phyloP scores from a whole-genome alignment of 2,888 invertebrate genomes.

The Ectemnius continuus region DNA sequence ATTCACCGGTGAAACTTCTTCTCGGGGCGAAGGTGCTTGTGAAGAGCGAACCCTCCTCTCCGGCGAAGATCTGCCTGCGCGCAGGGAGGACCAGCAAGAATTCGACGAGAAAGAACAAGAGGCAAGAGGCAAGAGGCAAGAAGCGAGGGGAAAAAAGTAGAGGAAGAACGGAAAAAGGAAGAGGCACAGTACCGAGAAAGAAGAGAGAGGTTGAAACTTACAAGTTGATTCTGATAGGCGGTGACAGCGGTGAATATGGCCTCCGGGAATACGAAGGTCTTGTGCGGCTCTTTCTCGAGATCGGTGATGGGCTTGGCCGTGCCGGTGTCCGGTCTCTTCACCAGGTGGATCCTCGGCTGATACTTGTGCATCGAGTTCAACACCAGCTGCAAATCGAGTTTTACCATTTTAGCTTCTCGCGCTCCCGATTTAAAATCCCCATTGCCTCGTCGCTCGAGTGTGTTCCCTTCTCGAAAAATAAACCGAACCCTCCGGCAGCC shows the following conservation, averaged over 20 bases:
- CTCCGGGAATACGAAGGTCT: slow-evolving; percentile 89
- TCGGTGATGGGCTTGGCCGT: slow-evolving; percentile 82
- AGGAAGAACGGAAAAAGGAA: slow-evolving; percentile 28
- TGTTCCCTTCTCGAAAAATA: slow-evolving; percentile 21
- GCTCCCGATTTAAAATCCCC: slow-evolving; percentile 25
- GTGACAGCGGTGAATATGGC: slow-evolving; percentile 92
- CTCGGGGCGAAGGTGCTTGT: too few species aligned
- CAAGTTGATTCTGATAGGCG: slow-evolving; percentile 92
- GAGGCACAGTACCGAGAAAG: slow-evolving; percentile 55
- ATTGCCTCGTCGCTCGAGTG: background rate
- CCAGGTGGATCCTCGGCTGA: slow-evolving; percentile 88
- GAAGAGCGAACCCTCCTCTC: too few species aligned
- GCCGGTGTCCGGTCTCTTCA: slow-evolving; percentile 83
- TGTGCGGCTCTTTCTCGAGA: slow-evolving; percentile 86
- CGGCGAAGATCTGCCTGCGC: too few species aligned
- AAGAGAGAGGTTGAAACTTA: slow-evolving; percentile 79
- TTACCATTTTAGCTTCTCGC: too few species aligned
- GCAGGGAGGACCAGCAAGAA: slow-evolving; percentile 4
- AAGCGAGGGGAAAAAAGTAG: slow-evolving; percentile 31
- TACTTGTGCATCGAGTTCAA: slow-evolving; percentile 93
- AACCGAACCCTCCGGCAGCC: slow-evolving; percentile 10
- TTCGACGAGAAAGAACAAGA: slow-evolving; percentile 3
- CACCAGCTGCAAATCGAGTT: slow-evolving; percentile 82
- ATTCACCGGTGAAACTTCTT: too few species aligned
- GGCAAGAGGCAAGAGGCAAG: background rate